Conservation (phyloP, 2,113 vertebrate species). For the Neoarius graeffei region DNA sequence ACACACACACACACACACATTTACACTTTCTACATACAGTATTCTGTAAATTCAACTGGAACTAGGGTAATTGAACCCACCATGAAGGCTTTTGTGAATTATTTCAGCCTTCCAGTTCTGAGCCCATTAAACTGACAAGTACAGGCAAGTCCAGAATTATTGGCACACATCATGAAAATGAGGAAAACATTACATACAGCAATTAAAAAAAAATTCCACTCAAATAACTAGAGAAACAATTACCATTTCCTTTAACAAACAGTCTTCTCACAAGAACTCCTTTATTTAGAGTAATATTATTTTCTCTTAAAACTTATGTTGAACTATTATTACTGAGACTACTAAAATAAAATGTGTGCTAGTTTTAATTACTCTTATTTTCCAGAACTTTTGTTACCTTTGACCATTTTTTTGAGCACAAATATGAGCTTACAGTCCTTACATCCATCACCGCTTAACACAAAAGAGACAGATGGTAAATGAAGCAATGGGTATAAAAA, state of each 20-base stretch:
- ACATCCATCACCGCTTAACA: background rate
- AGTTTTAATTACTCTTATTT: background rate
- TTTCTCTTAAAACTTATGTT: background rate
- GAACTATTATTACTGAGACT: background rate
- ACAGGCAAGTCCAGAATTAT: background rate
- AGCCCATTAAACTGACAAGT: background rate
- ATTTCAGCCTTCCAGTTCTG: background rate
- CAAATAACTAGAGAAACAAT: background rate
- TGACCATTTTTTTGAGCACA: background rate
- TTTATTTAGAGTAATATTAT: background rate
- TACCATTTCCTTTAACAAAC: background rate
- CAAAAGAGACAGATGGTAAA: background rate
- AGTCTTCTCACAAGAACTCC: background rate
- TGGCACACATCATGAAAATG: background rate
- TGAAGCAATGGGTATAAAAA: background rate
- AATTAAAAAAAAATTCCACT: background rate
- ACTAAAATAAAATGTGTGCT: background rate
- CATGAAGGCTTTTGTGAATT: slow-evolving; percentile 31
- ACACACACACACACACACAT: slow-evolving; percentile 1
- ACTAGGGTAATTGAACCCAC: slow-evolving; percentile 37
- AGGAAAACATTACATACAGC: background rate
- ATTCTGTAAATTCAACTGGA: slow-evolving; percentile 18
- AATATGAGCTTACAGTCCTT: background rate
- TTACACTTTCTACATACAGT: background rate
- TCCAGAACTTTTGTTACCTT: background rate